Evolutionary conservation across 2,113 vertebrate species (phyloP), one percentile per base, ranked within the genome.

Genomic region (Heterotilapia buettikoferi): DNA sequence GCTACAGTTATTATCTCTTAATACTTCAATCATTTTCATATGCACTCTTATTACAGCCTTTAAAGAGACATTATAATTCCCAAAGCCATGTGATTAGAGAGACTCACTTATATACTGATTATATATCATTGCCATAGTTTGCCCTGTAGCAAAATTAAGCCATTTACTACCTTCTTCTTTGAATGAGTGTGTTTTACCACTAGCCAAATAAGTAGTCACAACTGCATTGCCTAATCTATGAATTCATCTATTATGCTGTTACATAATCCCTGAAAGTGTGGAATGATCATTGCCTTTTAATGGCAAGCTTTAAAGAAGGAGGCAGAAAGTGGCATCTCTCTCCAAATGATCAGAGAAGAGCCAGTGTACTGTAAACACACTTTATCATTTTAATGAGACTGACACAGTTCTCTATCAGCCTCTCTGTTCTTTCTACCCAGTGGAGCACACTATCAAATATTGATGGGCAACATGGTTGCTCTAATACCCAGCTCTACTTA

Each of bases 401-500:
- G 92, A 93, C 94, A 93, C 92, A 93, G 36, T 94, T 95, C 89
- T 92, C 84, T 19, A 6, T 89, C 79, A 84, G 90, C 73, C 83
- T 86, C 89, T 92, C 79, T 83, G 90, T 83, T 92, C 90, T 91
- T 84, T 90, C 82, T 85, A 90, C 88, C 88, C 80, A 90, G 91
- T 87, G 93, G 91, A 91, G 88, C 83, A 53, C 82, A 61, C 68
- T 31, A 89, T 95, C 59, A 94, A 96, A 95, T 93, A 95, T 95
- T 94, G 83, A 96, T 94, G 85, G 56, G 83, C 86, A 94, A 90
- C 90, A 94, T 89, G 92, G 86, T 93, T 57, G 83, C 92, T 92
- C 84, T 93, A 88, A 91, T 92, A 91, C 85, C 84, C 85, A 93
- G 88, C 84, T 92, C 89, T 63, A 88, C 91, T 92, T 90, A 92